Evolutionary conservation across 1,140 invertebrate genomes (phyloP), one percentile per base, ranked within the genome.

Genomic region (Papilio aristodemus): DNA sequence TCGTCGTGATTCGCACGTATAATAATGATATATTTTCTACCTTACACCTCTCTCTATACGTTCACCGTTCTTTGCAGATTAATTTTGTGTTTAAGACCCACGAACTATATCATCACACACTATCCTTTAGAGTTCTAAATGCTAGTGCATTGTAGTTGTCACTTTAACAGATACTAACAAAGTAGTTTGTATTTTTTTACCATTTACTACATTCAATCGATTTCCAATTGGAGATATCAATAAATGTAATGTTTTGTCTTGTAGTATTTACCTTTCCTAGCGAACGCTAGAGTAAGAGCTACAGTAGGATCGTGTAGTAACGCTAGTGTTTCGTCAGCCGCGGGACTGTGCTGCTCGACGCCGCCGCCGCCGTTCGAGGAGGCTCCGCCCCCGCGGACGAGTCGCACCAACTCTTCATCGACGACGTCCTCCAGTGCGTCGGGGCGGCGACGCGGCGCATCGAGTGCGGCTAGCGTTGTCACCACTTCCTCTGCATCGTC

Each of bases 281-380:
- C 27, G 27, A 32, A 6, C 41, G 62, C 62, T 66, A 66, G 62
- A 27, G 39, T 63, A 63, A 22, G 11, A 27, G 62, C 62, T 66
- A 60, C 58, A 50, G 62, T 66, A 43, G 62, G 19, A 43, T 66
- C 70, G 71, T 54, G 63, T 80, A 86, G 86, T 91, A 89, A 89
- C 75, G 86, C 89, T 91, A 90, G 88, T 81, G 76, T 68, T 76
- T 72, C 72, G 46, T 67, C 79, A 89, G 87, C 79, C 25, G 85
- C 69, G 50, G 83, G 80, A 68, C 92, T 92, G 72, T 96, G 95
- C 91, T 96, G 96, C 89, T 97, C 96, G 78, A 97, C 97, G 62
- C 96, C 97, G 78, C 96, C 97, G 78, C 96, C 96, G 75, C 95
- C 96, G 70, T 97, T 97, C 92, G 95, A 97, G 81, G 96, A 97